A percentile compares a stretch with the other conserved stretches of the same genome.
Conservation (phyloP, 2,797 vertebrate genomes). For the Pelochelys cantorii region DNA sequence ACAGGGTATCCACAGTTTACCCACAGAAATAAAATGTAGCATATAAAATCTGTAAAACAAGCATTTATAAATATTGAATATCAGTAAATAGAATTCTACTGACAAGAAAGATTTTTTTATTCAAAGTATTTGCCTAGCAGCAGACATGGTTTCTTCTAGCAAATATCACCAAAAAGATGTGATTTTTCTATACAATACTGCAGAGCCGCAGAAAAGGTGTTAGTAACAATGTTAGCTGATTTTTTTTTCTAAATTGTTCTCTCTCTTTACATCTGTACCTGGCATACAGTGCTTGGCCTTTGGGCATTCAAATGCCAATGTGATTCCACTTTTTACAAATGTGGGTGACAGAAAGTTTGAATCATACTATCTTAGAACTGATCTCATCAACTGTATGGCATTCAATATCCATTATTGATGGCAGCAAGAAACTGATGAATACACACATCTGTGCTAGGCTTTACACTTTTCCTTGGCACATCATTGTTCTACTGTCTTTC, state of each 20-base stretch:
- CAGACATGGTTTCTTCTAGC: background rate
- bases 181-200: background rate
- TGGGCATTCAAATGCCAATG: background rate
- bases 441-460: constrained; percentile 29
- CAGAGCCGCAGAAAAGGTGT: constrained; percentile 8
- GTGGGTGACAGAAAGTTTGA: constrained; percentile 30
- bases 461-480: constrained; percentile 37
- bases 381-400: background rate
- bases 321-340: constrained; percentile 9
- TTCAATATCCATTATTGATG: constrained; percentile 59
- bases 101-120: background rate
- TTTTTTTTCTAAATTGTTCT: constrained; percentile 59
- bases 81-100: background rate
- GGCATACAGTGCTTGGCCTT: constrained; percentile 32
- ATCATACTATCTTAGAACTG: constrained; percentile 2
- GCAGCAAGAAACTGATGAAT: constrained; percentile 43
- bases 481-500: constrained; percentile 38
- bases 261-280: constrained; percentile 54
- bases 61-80: background rate
- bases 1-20: accelerated
- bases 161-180: background rate
- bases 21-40: background rate
- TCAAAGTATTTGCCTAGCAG: background rate
- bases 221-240: constrained; percentile 66
- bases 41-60: background rate